Conservation (phyloP, 35 echinoderm and acorn worm genomes). For the Acanthaster planci region DNA sequence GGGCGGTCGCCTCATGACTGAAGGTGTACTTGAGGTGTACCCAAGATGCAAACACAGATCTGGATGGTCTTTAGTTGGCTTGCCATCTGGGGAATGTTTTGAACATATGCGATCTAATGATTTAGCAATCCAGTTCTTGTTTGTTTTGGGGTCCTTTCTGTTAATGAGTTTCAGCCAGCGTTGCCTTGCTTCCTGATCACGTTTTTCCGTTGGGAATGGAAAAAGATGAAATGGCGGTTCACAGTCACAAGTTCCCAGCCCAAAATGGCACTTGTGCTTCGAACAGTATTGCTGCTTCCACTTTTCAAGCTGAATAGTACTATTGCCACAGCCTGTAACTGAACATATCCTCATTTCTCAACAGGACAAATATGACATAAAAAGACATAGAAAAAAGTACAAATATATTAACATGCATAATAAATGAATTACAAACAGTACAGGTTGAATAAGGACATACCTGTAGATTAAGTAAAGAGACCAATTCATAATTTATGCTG, state of each 20-base stretch:
- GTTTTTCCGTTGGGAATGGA: conserved; percentile 58
- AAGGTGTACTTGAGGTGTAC: conserved; percentile 8
- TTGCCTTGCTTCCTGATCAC: conserved; percentile 42
- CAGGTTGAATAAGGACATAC: too few relatives aligned
- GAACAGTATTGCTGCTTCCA: conserved; percentile 46
- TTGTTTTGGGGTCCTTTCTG: conserved; percentile 31
- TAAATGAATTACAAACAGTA: too few relatives aligned
- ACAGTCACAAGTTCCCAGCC: conserved; percentile 53
- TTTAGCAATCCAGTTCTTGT: conserved; percentile 45
- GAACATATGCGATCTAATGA: conserved; percentile 44
- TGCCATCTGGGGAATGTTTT: conserved; percentile 44
- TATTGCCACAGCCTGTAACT: conserved; percentile 44
- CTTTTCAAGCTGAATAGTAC: conserved; percentile 49
- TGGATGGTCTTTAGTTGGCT: conserved; percentile 40
- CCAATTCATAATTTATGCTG: too few relatives aligned
- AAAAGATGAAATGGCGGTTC: conserved; percentile 61
- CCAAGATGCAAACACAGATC: conserved; percentile 55
- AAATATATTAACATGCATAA: too few relatives aligned
- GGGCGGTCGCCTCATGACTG: background rate
- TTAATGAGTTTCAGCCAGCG: conserved; percentile 51
- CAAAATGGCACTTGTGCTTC: conserved; percentile 36
- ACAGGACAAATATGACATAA: too few relatives aligned
- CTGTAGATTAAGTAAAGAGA: too few relatives aligned
- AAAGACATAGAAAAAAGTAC: too few relatives aligned
- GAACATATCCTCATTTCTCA: conserved; percentile 5